Conservation (phyloP, 2,113 vertebrate species). For the Merops nubicus region DNA sequence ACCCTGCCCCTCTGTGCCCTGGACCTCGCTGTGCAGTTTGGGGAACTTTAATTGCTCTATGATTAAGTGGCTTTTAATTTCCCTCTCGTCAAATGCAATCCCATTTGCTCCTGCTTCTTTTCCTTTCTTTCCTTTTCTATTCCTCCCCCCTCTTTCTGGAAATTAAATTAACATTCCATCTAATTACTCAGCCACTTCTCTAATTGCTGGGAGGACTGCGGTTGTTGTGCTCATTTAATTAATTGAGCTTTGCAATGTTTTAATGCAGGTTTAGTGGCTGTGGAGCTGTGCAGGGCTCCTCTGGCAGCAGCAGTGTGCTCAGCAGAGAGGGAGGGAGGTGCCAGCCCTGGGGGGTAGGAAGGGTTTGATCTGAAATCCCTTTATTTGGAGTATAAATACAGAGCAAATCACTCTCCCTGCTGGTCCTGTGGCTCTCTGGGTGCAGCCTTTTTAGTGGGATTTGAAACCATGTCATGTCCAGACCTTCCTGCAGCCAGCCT, state of each 20-base stretch:
- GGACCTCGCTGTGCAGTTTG: not conserved
- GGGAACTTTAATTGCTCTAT: slow-evolving; percentile 26
- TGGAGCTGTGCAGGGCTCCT: not conserved
- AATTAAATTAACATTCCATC: slow-evolving; percentile 66
- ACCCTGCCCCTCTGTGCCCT: not conserved
- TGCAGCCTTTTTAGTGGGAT: not conserved
- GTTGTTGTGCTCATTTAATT: slow-evolving; percentile 48
- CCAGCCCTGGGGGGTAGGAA: not conserved
- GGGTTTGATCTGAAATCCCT: not conserved
- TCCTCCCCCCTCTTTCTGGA: not conserved
- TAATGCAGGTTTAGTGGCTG: slow-evolving; percentile 40
- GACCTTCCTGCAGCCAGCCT: not conserved
- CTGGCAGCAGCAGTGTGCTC: not conserved
- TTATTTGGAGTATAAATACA: not conserved
- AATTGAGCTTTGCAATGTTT: not conserved
- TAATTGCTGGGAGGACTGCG: slow-evolving; percentile 45
- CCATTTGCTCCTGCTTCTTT: slow-evolving; percentile 13
- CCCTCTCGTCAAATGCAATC: slow-evolving; percentile 35
- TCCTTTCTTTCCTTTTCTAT: not conserved
- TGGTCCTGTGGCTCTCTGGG: not conserved
- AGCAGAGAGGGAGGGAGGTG: not conserved
- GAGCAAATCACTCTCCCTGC: not conserved
- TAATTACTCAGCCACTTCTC: slow-evolving; percentile 65
- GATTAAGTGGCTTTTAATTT: slow-evolving; percentile 58
- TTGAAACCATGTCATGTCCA: accelerated